These are phyloP conservation scores for Gambelia wislizenii DNA, from an alignment of 2,797 vertebrate genomes.

Conservation along the genomic window DNA sequence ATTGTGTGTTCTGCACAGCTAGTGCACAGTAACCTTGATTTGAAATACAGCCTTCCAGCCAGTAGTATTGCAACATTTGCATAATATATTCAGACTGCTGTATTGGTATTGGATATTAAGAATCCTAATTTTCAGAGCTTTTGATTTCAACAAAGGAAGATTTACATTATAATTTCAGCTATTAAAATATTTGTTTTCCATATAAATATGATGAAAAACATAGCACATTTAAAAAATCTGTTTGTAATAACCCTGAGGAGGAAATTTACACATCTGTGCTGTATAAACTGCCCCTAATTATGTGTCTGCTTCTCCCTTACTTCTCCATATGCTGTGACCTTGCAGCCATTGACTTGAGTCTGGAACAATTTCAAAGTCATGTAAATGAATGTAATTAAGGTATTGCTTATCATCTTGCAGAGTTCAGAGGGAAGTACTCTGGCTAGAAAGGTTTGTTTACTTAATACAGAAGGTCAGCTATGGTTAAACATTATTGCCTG, in stretches of 20 bases:
- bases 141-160: not conserved
- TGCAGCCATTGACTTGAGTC: slow-evolving; percentile 84
- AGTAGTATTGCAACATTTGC: not conserved
- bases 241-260: slow-evolving; percentile 36
- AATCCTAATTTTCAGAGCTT: not conserved
- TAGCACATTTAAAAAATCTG: slow-evolving; percentile 7
- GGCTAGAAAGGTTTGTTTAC: slow-evolving; percentile 84
- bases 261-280: slow-evolving; percentile 31
- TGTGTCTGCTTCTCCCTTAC: slow-evolving; percentile 69
- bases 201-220: slow-evolving; percentile 18
- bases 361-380: slow-evolving; percentile 89
- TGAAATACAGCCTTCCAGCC: not conserved
- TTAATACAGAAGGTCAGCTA: slow-evolving; percentile 84
- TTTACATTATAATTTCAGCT: not conserved
- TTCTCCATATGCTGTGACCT: slow-evolving; percentile 80
- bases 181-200: slow-evolving; percentile 35
- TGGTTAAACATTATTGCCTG: slow-evolving; percentile 80
- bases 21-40: not conserved
- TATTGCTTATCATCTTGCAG: slow-evolving; percentile 85
- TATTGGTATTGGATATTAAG: not conserved
- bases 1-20: not conserved
- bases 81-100: not conserved
- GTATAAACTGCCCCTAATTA: slow-evolving; percentile 46
- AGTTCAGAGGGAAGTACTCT: slow-evolving; percentile 81
- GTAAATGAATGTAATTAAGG: slow-evolving; percentile 90